Conservation (phyloP, 2,888 invertebrate species). For the Sminthurinus aureus region DNA sequence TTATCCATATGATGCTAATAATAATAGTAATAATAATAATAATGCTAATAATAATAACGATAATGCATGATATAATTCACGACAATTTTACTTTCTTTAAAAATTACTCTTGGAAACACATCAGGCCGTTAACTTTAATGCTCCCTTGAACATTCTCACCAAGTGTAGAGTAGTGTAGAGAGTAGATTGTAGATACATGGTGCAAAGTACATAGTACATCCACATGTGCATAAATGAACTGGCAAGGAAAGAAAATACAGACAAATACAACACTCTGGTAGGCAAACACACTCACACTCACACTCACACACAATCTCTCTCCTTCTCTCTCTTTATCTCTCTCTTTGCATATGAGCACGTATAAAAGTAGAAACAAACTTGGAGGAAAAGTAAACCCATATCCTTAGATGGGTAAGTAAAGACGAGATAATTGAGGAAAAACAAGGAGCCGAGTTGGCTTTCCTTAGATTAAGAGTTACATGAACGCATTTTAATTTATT, state of each 20-base stretch:
- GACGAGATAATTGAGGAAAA: conserved; percentile 39
- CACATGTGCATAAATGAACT: not conserved
- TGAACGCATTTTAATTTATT: conserved; percentile 38
- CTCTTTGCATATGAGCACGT: too few relatives aligned
- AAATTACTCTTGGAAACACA: too few relatives aligned
- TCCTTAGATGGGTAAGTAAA: conserved; percentile 16
- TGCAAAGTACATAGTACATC: too few relatives aligned
- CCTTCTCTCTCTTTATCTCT: too few relatives aligned
- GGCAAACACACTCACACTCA: not conserved
- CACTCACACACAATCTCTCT: not conserved
- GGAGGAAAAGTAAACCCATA: not conserved
- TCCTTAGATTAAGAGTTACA: conserved; percentile 27
- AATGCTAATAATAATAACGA: too few relatives aligned
- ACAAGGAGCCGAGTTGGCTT: conserved; percentile 29
- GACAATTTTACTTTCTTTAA: too few relatives aligned
- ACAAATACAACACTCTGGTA: not conserved
- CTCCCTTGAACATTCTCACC: not conserved
- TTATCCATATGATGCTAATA: too few relatives aligned
- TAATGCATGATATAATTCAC: too few relatives aligned
- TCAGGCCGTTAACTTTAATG: too few relatives aligned
- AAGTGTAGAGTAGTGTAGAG: not conserved
- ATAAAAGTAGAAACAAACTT: not conserved
- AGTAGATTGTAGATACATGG: not conserved
- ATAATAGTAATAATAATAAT: too few relatives aligned
- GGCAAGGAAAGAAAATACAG: too few relatives aligned